A percentile compares a stretch with the other conserved stretches of the same genome.
Evolutionary conservation across 2,888 invertebrate genomes (phyloP).

Genomic region (Pterostichus niger): DNA sequence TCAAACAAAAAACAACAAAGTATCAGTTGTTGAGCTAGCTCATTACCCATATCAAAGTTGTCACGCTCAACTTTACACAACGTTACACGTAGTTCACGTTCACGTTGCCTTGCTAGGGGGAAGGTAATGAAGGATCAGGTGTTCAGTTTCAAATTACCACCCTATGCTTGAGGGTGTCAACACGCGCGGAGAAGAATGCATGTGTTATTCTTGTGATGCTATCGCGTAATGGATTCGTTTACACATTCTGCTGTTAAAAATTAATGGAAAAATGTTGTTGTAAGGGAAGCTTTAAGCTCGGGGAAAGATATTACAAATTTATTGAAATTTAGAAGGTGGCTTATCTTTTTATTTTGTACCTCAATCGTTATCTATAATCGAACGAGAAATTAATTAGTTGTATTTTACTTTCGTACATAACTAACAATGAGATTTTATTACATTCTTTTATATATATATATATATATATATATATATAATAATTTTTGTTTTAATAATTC

Average conservation of each 20-base stretch:
- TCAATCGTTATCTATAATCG: too few relatives aligned
- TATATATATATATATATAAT: too few relatives aligned
- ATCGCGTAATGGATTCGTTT: conserved; percentile 30
- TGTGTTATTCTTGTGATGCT: conserved; percentile 15
- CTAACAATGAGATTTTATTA: too few relatives aligned
- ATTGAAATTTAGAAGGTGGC: background rate
- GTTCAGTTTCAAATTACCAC: background rate
- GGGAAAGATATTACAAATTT: background rate
- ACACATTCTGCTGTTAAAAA: conserved; percentile 8
- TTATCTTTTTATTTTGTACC: too few relatives aligned
- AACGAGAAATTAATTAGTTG: too few relatives aligned
- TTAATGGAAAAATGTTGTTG: background rate
- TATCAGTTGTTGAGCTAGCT: background rate
- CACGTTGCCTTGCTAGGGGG: too few relatives aligned
- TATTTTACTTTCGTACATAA: too few relatives aligned
- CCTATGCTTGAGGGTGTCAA: background rate
- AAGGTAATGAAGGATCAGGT: conserved; percentile 17
- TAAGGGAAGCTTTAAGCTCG: too few relatives aligned
- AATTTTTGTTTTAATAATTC: too few relatives aligned
- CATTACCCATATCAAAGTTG: conserved; percentile 33
- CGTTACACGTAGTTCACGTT: background rate
- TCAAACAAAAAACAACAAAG: conserved; percentile 4
- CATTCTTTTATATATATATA: too few relatives aligned
- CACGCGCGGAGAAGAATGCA: conserved; percentile 16
- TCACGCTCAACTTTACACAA: conserved; percentile 2